These are phyloP conservation scores for Gymnoscelis rufifasciata DNA, from an alignment of 2,888 invertebrate species.

Conservation along the genomic window DNA sequence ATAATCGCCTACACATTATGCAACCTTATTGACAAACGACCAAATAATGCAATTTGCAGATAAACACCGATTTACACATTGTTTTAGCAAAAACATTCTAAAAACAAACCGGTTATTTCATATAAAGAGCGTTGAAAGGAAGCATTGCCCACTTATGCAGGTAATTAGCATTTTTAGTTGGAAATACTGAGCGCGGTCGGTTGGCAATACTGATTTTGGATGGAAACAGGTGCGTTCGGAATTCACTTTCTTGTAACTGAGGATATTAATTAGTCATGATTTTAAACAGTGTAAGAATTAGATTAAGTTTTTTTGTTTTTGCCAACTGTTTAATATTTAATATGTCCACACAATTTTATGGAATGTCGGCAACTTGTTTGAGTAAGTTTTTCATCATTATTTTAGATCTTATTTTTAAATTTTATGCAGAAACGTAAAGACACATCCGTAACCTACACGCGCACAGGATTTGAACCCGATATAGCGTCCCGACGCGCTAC, in stretches of 20 bases:
- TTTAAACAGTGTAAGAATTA: slow-evolving; percentile 20
- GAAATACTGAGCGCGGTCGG: slow-evolving; percentile 48
- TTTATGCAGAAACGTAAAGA: too few species aligned
- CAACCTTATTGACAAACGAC: slow-evolving; percentile 13
- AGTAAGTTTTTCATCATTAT: too few species aligned
- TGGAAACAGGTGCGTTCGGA: slow-evolving; percentile 34
- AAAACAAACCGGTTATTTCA: slow-evolving; percentile 34
- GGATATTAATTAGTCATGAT: slow-evolving; percentile 48
- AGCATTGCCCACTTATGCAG: slow-evolving; percentile 53
- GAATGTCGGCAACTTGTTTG: too few species aligned
- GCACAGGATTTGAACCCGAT: too few species aligned
- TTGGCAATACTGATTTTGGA: slow-evolving; percentile 35
- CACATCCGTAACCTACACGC: too few species aligned
- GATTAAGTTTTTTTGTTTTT: too few species aligned
- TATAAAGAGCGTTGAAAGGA: slow-evolving; percentile 47
- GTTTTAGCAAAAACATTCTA: slow-evolving; percentile 47
- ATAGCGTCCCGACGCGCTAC: too few species aligned
- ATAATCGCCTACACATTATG: too few species aligned
- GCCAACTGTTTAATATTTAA: too few species aligned
- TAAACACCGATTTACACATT: slow-evolving; percentile 40
- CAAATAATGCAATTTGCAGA: slow-evolving; percentile 24
- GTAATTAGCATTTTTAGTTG: slow-evolving; percentile 65
- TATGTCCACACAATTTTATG: too few species aligned
- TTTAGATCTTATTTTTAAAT: too few species aligned
- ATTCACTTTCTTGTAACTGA: slow-evolving; percentile 46